These are phyloP conservation scores for Eleginops maclovinus DNA, from an alignment of 2,113 vertebrate genomes.

Conservation along the genomic window DNA sequence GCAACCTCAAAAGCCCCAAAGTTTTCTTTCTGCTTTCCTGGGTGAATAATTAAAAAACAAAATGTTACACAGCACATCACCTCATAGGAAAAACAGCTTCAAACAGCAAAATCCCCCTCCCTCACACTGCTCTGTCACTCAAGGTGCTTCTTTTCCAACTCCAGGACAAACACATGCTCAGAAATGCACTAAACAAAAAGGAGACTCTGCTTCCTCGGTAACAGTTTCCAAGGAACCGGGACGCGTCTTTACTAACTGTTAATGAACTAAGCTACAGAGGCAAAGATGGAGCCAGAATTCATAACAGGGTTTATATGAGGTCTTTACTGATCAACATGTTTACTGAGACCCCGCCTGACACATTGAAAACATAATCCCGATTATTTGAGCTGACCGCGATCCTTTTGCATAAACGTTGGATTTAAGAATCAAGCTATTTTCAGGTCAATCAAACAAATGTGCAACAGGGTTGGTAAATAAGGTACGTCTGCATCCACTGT, in stretches of 20 bases:
- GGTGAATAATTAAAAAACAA: background rate
- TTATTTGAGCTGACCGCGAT: too few species aligned
- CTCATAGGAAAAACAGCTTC: slow-evolving; percentile 19
- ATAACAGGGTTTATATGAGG: slow-evolving; percentile 17
- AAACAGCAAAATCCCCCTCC: slow-evolving; percentile 43
- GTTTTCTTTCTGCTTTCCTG: background rate
- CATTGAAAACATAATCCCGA: too few species aligned
- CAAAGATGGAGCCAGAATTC: slow-evolving; percentile 5
- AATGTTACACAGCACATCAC: background rate
- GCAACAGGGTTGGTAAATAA: too few species aligned
- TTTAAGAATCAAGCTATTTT: too few species aligned
- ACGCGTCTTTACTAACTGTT: slow-evolving; percentile 42
- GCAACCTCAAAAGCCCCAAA: slow-evolving; percentile 46
- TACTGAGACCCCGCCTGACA: slow-evolving; percentile 16
- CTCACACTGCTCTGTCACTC: slow-evolving; percentile 14
- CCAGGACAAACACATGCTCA: slow-evolving; percentile 44
- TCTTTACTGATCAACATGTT: slow-evolving; percentile 59
- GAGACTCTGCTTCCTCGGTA: slow-evolving; percentile 65
- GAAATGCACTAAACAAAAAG: slow-evolving; percentile 37
- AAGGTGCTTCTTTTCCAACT: slow-evolving; percentile 38
- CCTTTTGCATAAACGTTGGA: too few species aligned
- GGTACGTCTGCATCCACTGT: too few species aligned
- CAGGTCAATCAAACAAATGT: too few species aligned
- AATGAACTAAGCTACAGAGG: slow-evolving; percentile 25
- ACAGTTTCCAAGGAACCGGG: slow-evolving; percentile 68